Percentiles rank a stretch among this genome's conserved stretches.
Conservation (phyloP, 2,888 invertebrate species). For the Furcula furcula region DNA sequence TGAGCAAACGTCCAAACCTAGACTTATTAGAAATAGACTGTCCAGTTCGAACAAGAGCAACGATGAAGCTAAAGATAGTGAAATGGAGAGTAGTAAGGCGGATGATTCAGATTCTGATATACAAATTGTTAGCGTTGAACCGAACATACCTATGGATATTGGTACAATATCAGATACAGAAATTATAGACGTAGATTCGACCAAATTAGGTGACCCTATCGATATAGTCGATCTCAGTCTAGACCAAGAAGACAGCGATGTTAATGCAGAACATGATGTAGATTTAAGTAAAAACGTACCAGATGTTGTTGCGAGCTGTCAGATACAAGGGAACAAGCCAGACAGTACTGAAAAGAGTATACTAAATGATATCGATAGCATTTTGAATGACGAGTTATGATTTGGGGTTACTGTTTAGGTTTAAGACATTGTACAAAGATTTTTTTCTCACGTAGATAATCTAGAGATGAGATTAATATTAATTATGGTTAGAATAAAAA, state of each 20-base stretch:
- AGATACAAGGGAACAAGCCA: constrained; percentile 37
- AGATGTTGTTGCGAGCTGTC: constrained; percentile 72
- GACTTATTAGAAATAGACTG: constrained; percentile 58
- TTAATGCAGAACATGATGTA: constrained; percentile 47
- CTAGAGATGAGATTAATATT: too few species aligned
- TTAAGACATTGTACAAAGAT: constrained; percentile 6
- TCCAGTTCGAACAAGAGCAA: constrained; percentile 40
- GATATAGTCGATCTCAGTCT: constrained; percentile 69
- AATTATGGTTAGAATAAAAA: too few species aligned
- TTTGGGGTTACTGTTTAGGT: constrained; percentile 17
- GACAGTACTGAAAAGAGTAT: constrained; percentile 43
- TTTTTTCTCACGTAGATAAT: too few species aligned
- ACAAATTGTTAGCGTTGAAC: constrained; percentile 61
- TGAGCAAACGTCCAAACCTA: constrained; percentile 58
- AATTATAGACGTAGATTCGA: constrained; percentile 56
- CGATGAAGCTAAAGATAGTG: constrained; percentile 29
- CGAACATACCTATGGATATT: constrained; percentile 37
- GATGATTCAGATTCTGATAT: constrained; percentile 69
- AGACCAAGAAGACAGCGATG: constrained; percentile 53
- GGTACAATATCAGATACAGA: constrained; percentile 49
- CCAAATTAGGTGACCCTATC: constrained; percentile 46
- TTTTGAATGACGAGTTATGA: constrained; percentile 63
- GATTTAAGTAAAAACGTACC: constrained; percentile 64
- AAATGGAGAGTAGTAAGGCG: constrained; percentile 33
- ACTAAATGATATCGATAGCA: constrained; percentile 51